Base-by-base conservation (phyloP, 2,888 invertebrate species). In the Reticulitermes lucifugus region DNA sequence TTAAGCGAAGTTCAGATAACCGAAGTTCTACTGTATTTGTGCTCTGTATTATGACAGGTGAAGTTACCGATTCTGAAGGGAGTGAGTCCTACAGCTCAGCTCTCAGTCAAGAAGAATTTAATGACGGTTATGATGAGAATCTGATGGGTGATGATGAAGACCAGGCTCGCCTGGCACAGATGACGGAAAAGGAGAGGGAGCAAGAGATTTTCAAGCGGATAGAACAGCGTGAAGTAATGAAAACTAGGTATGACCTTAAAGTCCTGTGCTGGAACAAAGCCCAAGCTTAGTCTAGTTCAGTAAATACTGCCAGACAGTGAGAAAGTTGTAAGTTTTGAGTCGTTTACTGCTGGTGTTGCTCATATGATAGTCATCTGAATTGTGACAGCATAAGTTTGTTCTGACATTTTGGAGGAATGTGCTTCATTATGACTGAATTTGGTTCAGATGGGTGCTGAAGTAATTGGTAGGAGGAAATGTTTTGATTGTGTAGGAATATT, bases 101-200 rank as follows among this genome's bases (percentile, higher is more conserved):
- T 88, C 93, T 94, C 0, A 94, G 94, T 84, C 96, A 97, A 87
- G 96, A 96, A 88, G 98, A 98, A 90, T 99, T 98, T 90, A 96
- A 98, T 90, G 99, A 99, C 92, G 99, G 99, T 87, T 98, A 97
- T 89, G 99, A 98, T 90, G 98, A 99, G 87, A 97, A 99, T 90
- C 93, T 99, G 51, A 98, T 99, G 96, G 98, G 98, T 0, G 98
- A 99, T 90, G 98, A 97, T 86, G 98, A 98, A 88, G 99, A 99
- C 92, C 94, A 97, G 89, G 96, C 96, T 1, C 92, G 97, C 0
- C 92, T 99, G 77, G 98, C 97, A 21, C 95, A 96, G 87, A 95
- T 99, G 94, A 98, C 98, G 0, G 99, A 99, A 90, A 98, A 98
- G 89, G 99, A 99, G 90, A 93, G 99, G 75, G 99, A 99, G 91